Evolutionary conservation across 2,888 invertebrate genomes (phyloP).

Genomic region (Campopleginae sp.): DNA sequence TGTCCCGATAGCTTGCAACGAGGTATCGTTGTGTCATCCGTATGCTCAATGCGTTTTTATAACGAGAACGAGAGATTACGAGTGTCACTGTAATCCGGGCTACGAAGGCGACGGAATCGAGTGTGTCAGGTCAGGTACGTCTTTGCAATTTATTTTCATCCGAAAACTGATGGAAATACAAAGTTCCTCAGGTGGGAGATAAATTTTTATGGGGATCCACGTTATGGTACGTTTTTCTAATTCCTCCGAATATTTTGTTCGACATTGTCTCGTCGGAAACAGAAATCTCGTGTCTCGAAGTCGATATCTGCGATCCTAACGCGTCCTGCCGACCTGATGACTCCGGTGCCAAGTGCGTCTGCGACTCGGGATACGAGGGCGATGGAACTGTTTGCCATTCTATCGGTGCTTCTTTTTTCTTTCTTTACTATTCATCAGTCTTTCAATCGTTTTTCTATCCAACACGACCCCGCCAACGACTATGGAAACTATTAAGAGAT

Average conservation of each 20-base stretch:
- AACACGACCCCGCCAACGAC: too few relatives aligned
- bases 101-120: constrained; percentile 93
- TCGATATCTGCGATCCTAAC: constrained; percentile 89
- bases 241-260: constrained; percentile 13
- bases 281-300: constrained; percentile 86
- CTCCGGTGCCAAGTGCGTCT: constrained; percentile 89
- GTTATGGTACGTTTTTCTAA: constrained; percentile 60
- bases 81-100: constrained; percentile 93
- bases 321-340: constrained; percentile 91
- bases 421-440: constrained; percentile 48
- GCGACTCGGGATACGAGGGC: constrained; percentile 92
- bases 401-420: constrained; percentile 84
- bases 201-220: constrained; percentile 29
- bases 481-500: neutral
- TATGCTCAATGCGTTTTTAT: constrained; percentile 91
- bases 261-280: constrained; percentile 69
- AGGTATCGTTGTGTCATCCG: constrained; percentile 91
- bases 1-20: constrained; percentile 89
- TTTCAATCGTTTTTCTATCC: neutral
- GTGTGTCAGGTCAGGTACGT: constrained; percentile 87
- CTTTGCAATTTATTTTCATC: constrained; percentile 12
- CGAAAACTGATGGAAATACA: neutral
- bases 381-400: constrained; percentile 92
- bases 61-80: constrained; percentile 85
- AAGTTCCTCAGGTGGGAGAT: constrained; percentile 31